Evolutionary conservation across 2,113 vertebrate genomes (phyloP), one percentile per base, ranked within the genome.

Genomic region (Serinus canaria): DNA sequence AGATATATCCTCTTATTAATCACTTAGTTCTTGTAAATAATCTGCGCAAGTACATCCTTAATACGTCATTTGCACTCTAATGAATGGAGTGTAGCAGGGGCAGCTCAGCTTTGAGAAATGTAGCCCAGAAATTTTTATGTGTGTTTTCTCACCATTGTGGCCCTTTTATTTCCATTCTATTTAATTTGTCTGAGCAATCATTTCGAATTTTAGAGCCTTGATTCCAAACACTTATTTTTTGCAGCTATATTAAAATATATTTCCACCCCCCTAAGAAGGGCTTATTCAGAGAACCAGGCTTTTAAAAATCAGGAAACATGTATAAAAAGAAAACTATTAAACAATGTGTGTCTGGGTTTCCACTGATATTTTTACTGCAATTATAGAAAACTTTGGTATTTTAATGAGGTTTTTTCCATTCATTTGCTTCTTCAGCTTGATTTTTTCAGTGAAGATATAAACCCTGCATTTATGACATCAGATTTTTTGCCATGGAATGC

Each of bases 11-110:
- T 96, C 96, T 96, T 96, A 97, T 97, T 98, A 98, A 98, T 97
- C 97, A 97, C 92, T 94, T 91, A 92, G 83, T 83, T 97, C 94
- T 97, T 97, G 95, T 98, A 98, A 98, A 98, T 97, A 98, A 97
- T 96, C 92, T 96, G 96, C 21, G 67, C 95, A 97, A 97, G 94
- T 70, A 97, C 95, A 96, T 97, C 95, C 97, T 96, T 94, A 92
- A 93, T 96, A 97, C 80, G 94, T 98, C 97, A 98, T 95, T 94
- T 87, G 76, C 88, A 74, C 53, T 87, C 33, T 87, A 89, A 90
- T 95, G 92, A 97, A 95, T 92, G 97, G 16, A 82, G 28, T 82
- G 69, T 33, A 75, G 60, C 53, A 97, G n/a, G 94, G 85, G 87
- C 81, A 96, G 82, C 92, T 97, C 82, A 95, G 62, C 70, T 94